A percentile compares a stretch with the other conserved stretches of the same genome.
phyloP scores from a whole-genome alignment of 2,888 invertebrate species.

The Auanema sp. region DNA sequence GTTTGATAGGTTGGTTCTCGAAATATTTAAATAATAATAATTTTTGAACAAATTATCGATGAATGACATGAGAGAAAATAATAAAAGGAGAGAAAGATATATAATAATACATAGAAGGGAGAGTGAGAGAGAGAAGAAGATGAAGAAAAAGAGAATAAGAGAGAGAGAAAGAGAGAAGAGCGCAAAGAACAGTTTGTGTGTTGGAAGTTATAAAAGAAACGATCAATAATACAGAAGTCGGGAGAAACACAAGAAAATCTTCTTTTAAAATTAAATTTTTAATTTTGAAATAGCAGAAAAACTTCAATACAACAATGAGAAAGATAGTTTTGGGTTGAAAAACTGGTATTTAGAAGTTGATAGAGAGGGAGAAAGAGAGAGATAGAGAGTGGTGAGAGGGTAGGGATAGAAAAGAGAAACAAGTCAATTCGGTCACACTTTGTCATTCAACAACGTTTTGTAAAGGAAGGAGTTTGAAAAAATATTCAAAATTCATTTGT shows the following conservation, averaged over 20 bases:
- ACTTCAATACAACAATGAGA: too few relatives aligned
- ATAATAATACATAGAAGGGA: too few relatives aligned
- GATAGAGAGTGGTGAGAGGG: neutral
- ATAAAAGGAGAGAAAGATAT: neutral
- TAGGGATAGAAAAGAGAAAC: slow-evolving; percentile 1
- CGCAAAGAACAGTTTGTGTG: slow-evolving; percentile 3
- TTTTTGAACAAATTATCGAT: neutral
- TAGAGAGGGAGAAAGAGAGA: slow-evolving; percentile 7
- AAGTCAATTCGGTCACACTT: slow-evolving; percentile 17
- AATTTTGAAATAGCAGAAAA: too few relatives aligned
- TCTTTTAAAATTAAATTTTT: too few relatives aligned
- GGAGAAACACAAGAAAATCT: neutral
- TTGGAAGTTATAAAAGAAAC: neutral
- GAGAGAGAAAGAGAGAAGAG: slow-evolving; percentile 13
- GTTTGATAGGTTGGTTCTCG: neutral
- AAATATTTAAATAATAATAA: slow-evolving; percentile 3
- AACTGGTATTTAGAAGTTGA: neutral
- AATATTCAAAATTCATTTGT: too few relatives aligned
- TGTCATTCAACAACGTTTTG: neutral
- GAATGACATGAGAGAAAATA: slow-evolving; percentile 3
- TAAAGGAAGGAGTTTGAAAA: too few relatives aligned
- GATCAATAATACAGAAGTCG: slow-evolving; percentile 1
- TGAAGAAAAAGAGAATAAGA: slow-evolving; percentile 3
- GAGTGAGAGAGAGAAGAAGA: slow-evolving; percentile 13
- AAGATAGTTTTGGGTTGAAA: too few relatives aligned